Evolutionary conservation across 2,888 invertebrate species (phyloP), one percentile per base, ranked within the genome.

Genomic region (Monoplex corrugatus): DNA sequence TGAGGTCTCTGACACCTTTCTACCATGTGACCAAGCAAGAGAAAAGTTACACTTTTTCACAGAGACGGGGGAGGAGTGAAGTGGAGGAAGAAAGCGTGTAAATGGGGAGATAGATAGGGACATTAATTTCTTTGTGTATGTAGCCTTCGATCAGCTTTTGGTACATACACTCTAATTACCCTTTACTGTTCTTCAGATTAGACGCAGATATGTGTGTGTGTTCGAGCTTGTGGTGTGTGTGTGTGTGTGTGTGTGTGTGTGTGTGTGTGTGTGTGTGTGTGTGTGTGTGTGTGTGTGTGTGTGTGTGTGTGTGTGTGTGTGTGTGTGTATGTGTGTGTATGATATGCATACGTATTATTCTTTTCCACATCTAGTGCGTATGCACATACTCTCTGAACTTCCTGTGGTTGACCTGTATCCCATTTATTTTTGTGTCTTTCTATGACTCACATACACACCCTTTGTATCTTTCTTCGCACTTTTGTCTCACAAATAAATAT

Each of bases 191-290:
- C 6, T 13, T 23, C n/a, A 32, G 32, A 32, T 5, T 6, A 32
- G 68, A 23, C 32, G 8, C 5, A 72, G 13, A 3, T 32, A 32
- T 1, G n/a, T 6, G 23, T 72, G n/a, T n/a, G n/a, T 28, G 13
- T 50, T 50, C 50, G 3, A 19, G 50, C 23, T 13, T 50, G 50
- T 50, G 50, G 50, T 50, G 50, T 50, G 50, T 50, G 68, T 72
- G 68, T 72, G 68, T 72, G 68, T 72, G 68, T 72, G 68, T 72
- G 68, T 35, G 68, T 35, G 68, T 35, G 35, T 72, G 68, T 35
- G 68, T 35, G 68, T 10, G 68, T 35, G 68, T 10, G 68, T 35
- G 68, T 72, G 68, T 72, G 68, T 72, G 68, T 72, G 68, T 72
- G 68, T 72, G 68, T 23, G 68, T 72, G 68, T 23, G 35, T 72